phyloP scores from a whole-genome alignment of 2,797 vertebrate genomes.

The Esox masquinongy region DNA sequence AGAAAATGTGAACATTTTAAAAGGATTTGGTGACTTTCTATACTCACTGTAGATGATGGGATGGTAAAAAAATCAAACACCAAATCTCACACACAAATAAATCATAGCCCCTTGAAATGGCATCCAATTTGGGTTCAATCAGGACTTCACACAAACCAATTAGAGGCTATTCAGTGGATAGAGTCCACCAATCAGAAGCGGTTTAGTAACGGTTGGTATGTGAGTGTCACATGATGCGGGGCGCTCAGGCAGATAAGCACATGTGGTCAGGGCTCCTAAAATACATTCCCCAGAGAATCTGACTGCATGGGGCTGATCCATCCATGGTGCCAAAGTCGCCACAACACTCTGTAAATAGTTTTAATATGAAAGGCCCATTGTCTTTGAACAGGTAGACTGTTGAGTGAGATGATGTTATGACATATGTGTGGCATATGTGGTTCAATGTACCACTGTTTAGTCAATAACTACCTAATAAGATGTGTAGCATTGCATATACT shows the following conservation, averaged over 20 bases:
- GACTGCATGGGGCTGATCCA: slow-evolving; percentile 23
- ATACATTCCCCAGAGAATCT: slow-evolving; percentile 74
- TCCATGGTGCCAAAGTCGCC: slow-evolving; percentile 54
- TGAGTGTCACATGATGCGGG: slow-evolving; percentile 68
- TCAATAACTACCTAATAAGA: background rate
- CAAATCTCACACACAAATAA: background rate
- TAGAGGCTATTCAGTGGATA: slow-evolving; percentile 13
- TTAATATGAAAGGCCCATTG: slow-evolving; percentile 46
- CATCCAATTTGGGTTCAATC: slow-evolving; percentile 14
- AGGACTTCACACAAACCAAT: slow-evolving; percentile 21
- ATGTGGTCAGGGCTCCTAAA: slow-evolving; percentile 71
- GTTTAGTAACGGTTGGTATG: slow-evolving; percentile 53
- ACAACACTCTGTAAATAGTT: slow-evolving; percentile 46
- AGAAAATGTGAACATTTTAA: too few species aligned
- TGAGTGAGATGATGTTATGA: background rate
- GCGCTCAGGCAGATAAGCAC: slow-evolving; percentile 68
- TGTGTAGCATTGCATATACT: too few species aligned
- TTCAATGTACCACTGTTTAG: background rate
- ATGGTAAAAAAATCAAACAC: background rate
- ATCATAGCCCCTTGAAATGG: background rate
- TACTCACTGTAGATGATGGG: too few species aligned
- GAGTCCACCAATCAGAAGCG: slow-evolving; percentile 29
- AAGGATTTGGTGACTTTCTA: too few species aligned
- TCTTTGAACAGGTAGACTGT: slow-evolving; percentile 47
- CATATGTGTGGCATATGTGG: background rate